Evolutionary conservation across 2,113 vertebrate genomes (phyloP).

Genomic region (Cyanoliseus patagonus): DNA sequence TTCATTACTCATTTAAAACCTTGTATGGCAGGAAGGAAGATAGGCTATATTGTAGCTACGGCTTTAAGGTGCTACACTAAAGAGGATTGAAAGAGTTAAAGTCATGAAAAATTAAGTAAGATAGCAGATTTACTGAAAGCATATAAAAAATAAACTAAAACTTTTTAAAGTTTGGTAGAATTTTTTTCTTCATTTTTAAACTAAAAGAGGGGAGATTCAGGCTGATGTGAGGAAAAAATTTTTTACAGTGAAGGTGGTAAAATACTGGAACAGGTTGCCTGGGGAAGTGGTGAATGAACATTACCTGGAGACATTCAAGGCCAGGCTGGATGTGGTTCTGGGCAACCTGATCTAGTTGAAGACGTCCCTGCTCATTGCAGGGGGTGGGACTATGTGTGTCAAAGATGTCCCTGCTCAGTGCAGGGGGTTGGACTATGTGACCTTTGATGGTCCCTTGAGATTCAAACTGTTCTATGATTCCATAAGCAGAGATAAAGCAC

Average conservation of each 20-base stretch:
- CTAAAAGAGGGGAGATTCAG: background rate
- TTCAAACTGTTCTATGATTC: background rate
- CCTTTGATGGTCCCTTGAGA: background rate
- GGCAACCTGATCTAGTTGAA: background rate
- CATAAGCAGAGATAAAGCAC: background rate
- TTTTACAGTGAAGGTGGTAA: background rate
- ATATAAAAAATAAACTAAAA: background rate
- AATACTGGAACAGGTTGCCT: background rate
- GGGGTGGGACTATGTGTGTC: background rate
- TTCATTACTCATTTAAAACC: background rate
- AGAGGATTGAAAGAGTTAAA: background rate
- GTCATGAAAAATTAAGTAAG: background rate
- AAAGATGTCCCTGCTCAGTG: background rate
- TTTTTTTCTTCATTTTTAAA: background rate
- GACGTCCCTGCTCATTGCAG: background rate
- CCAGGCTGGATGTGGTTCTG: background rate
- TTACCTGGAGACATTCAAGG: background rate
- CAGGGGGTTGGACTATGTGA: background rate
- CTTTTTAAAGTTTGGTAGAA: background rate
- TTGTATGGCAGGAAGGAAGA: background rate
- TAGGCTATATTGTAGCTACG: background rate
- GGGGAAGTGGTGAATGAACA: background rate
- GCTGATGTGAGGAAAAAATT: background rate
- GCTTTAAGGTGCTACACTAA: background rate
- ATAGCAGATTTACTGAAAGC: background rate